These are phyloP conservation scores for Beroe ovata DNA, from an alignment of 37 sponge, comb jelly and placozoan species.

Conservation along the genomic window DNA sequence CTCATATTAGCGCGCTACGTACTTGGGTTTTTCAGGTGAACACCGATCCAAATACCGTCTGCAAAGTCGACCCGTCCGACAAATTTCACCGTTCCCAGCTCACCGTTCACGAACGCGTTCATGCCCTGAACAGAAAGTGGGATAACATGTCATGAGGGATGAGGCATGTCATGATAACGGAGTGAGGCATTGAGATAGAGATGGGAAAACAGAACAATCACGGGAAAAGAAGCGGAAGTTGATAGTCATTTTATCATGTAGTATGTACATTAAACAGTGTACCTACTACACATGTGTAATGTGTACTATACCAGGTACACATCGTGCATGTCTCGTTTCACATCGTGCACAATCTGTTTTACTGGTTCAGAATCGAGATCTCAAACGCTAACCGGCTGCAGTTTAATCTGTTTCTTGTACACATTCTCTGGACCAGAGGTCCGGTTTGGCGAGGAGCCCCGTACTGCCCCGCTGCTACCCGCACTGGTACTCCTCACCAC, in stretches of 20 bases:
- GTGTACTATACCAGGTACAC: too few species aligned
- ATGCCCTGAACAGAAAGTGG: constrained; percentile 72
- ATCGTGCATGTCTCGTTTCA: too few species aligned
- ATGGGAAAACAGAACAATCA: too few species aligned
- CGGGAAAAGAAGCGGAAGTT: too few species aligned
- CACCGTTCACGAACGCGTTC: constrained; percentile 84
- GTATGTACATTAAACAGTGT: too few species aligned
- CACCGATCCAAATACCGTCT: constrained; percentile 87
- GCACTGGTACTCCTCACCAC: neutral
- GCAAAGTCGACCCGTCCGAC: constrained; percentile 85
- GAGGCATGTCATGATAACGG: neutral
- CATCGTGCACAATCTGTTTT: too few species aligned
- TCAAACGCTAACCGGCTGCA: neutral
- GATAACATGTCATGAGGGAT: too few species aligned
- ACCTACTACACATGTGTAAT: too few species aligned
- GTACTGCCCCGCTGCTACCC: neutral
- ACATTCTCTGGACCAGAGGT: neutral
- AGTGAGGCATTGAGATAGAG: neutral
- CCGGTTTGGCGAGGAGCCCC: neutral
- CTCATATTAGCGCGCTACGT: too few species aligned
- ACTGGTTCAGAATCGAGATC: too few species aligned
- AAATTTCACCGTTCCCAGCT: constrained; percentile 79
- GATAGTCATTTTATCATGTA: too few species aligned
- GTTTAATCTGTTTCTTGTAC: constrained; percentile 22
- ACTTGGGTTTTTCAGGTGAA: constrained; percentile 86